Conservation (phyloP, 2,797 vertebrate genomes). For the Pitangus sulphuratus region DNA sequence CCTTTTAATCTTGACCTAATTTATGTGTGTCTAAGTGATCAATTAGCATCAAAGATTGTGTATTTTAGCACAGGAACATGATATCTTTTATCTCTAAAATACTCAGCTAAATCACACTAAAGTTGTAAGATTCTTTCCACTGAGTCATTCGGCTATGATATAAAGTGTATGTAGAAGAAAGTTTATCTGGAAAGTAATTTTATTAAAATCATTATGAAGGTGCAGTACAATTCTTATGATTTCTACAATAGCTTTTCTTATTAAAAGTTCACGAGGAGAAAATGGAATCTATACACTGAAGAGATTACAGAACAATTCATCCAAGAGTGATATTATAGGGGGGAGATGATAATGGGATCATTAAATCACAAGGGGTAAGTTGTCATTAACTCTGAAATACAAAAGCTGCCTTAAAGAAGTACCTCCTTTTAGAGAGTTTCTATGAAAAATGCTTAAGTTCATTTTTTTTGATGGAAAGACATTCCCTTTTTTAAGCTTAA, state of each 20-base stretch:
- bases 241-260: conserved; percentile 8
- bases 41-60: not conserved
- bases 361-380: not conserved
- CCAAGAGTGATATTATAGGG: not conserved
- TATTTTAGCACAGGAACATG: not conserved
- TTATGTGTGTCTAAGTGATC: not conserved
- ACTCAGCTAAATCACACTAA: not conserved
- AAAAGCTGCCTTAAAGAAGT: not conserved
- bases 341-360: not conserved
- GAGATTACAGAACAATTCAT: not conserved
- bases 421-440: not conserved
- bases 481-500: not conserved
- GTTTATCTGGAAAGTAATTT: conserved; percentile 10
- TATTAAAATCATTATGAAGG: conserved; percentile 11
- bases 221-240: not conserved
- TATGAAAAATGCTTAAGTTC: not conserved
- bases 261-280: conserved; percentile 28
- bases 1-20: not conserved
- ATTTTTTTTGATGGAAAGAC: not conserved
- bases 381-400: not conserved
- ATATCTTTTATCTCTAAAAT: not conserved
- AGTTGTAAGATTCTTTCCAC: not conserved
- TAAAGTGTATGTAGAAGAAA: not conserved
- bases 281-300: not conserved
- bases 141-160: not conserved